Evolutionary conservation across 1,140 invertebrate species (phyloP), one percentile per base, ranked within the genome.

Genomic region (Ceratosolen solmsi): DNA sequence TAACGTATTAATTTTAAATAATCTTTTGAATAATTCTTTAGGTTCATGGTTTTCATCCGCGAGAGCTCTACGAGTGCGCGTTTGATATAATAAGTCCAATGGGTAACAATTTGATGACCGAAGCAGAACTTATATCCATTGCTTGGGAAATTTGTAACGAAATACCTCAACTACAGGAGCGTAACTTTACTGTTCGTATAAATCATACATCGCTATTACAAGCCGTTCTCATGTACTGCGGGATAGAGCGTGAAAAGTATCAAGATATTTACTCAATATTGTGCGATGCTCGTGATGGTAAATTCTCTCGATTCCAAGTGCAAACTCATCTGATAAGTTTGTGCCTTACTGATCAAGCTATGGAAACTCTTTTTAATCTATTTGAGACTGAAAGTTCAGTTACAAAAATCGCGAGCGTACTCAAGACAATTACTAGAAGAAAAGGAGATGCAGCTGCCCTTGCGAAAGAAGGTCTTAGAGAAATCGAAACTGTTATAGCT

Each of bases 71-170:
- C 80, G 97, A 98, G 90, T 98, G 96, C 91, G 96, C 96, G 4
- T 99, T 99, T 91, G 98, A 99, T 89, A 97, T 99, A 83, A 95
- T 99, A 17, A 95, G 95, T 27, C 94, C 96, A 3, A 94, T 90
- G 68, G 90, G 92, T 82, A 93, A 93, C 73, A 94, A 94, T 84
- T 90, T 96, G 13, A 93, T 98, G 88, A 93, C 95, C 22, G 97
- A 98, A 90, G 96, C 96, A 3, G 97, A 99, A 89, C 88, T 98
- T 0, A 90, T 98, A n/a, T 94, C 93, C 15, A 92, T 97, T 36
- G 93, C 95, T 0, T 94, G 94, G 91, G 96, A 98, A 91, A 94
- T 97, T 17, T 93, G 96, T 54, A 93, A 93, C 77, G 94, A 96
- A 86, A 93, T 97, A 84, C 94, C 95, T 0, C 92, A 92, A 30